Base-by-base conservation (phyloP, 1,140 invertebrate species). In the Adelges cooleyi region DNA sequence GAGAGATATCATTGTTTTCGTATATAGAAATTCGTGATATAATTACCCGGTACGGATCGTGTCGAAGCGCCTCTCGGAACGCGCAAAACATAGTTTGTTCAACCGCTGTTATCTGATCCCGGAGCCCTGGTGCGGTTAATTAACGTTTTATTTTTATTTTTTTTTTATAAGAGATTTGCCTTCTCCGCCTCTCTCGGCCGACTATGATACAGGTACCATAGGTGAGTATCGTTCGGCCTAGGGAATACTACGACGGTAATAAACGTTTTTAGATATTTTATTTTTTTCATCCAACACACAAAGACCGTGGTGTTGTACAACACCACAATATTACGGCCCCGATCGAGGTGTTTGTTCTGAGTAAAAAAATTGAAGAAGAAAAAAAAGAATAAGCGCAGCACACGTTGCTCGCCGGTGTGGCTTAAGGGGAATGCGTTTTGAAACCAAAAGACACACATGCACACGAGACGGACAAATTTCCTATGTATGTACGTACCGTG, bases 11-110 rank as follows among this genome's bases (percentile, higher is more conserved):
- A 59, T 59, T 59, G 54, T 59, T 59, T 59, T 27, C 15, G 40
- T 29, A 6, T n/a, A n/a, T 5, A 44, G 54, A 59, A 59, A 46
- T 59, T 59, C 54, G 54, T 59, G 54, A 59, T 59, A 59, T 59
- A 59, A 59, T 59, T 59, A 59, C 54, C 23, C 54, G 40, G 54
- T 59, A 59, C 40, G 54, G 38, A 59, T 59, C 54, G 54, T 59
- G 54, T 59, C 54, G 54, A 46, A 59, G 54, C 54, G 54, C 54
- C 54, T 59, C 36, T 56, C 53, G 22, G 40, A 33, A 36, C 52
- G 22, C 36, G 36, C 52, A 38, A 56, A 56, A 44, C 38, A 23
- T 25, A 20, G 42, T 59, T 46, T 27, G 42, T 46, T 20, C 25
- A 11, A 29, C 40, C 17, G 22, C 29, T 17, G 42, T 4, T 59